These are phyloP conservation scores for Caenorhabditis sulstoni DNA, from an alignment of 2,888 invertebrate genomes.

Conservation along the genomic window DNA sequence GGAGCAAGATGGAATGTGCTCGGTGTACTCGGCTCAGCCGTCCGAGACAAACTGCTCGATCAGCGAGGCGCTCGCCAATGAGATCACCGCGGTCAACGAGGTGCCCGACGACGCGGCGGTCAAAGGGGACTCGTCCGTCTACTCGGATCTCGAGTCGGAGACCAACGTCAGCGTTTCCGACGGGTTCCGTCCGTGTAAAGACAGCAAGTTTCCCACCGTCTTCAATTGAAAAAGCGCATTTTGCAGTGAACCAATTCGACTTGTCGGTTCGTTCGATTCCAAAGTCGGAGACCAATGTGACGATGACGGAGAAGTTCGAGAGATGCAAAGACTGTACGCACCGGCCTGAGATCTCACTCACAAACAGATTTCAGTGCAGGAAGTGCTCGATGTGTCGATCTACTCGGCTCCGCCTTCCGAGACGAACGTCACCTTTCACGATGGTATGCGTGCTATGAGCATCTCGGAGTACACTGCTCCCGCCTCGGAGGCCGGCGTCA, in stretches of 20 bases:
- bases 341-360: not conserved
- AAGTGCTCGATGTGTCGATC: conserved; percentile 25
- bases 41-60: conserved; percentile 59
- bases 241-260: conserved; percentile 28
- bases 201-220: not conserved
- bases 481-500: conserved; percentile 40
- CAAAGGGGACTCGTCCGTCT: conserved; percentile 30
- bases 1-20: conserved; percentile 48
- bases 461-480: conserved; percentile 34
- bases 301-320: conserved; percentile 35
- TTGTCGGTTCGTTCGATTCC: conserved; percentile 30
- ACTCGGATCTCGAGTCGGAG: conserved; percentile 47
- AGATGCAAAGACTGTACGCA: conserved; percentile 31
- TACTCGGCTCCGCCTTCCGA: conserved; percentile 50
- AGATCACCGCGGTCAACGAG: conserved; percentile 43
- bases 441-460: not conserved
- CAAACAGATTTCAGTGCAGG: conserved; percentile 20
- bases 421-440: conserved; percentile 48
- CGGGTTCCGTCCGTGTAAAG: conserved; percentile 29
- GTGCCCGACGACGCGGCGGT: conserved; percentile 17
- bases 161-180: conserved; percentile 43
- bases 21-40: conserved; percentile 52
- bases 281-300: conserved; percentile 47
- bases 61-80: conserved; percentile 33
- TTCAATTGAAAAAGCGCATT: not conserved